These are phyloP conservation scores for Proteles cristata DNA, from an alignment of 2,113 vertebrate genomes.

Conservation along the genomic window DNA sequence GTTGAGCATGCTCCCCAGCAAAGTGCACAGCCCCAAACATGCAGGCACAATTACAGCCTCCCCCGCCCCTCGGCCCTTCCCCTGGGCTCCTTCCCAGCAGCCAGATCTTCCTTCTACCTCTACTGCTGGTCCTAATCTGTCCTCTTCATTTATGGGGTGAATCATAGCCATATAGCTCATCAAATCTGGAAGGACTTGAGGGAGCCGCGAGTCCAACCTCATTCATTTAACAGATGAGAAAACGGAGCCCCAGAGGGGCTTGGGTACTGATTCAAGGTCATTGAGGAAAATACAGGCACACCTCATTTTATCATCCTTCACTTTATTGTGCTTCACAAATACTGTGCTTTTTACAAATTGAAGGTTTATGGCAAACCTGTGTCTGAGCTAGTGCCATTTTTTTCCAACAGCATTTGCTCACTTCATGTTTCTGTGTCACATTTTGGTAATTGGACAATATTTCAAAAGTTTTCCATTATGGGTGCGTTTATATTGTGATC, in stretches of 20 bases:
- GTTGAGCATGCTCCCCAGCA: not conserved
- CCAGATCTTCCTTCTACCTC: not conserved
- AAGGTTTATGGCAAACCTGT: not conserved
- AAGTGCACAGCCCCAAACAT: not conserved
- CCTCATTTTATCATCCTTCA: not conserved
- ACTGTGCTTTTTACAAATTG: not conserved
- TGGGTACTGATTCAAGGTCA: not conserved
- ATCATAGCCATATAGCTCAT: not conserved
- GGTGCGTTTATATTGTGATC: not conserved
- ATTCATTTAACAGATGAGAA: constrained; percentile 40
- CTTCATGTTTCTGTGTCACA: not conserved
- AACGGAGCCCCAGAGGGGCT: not conserved
- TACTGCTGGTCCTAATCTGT: not conserved
- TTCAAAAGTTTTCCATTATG: not conserved
- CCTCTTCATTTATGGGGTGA: not conserved
- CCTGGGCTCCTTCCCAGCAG: not conserved
- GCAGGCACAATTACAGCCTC: not conserved
- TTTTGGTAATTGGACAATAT: not conserved
- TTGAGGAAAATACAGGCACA: not conserved
- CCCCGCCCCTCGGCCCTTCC: not conserved
- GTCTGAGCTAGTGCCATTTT: not conserved
- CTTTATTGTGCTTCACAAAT: not conserved
- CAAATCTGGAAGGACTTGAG: not conserved
- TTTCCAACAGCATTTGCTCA: not conserved
- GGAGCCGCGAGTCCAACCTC: not conserved